Conservation (phyloP, 1,140 invertebrate species). For the Atta texana region DNA sequence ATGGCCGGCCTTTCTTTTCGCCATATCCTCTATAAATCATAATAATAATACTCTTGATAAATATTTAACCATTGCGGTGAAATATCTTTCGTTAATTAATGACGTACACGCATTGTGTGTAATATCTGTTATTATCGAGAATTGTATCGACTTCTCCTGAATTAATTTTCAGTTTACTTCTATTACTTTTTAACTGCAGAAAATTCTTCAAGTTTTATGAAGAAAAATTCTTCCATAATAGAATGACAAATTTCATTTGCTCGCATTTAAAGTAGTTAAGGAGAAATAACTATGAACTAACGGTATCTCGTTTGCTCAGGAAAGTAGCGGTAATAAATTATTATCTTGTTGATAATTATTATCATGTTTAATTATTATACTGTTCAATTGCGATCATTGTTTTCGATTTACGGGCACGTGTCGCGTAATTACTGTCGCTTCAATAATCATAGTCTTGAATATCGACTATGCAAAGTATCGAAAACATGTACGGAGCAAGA, state of each 20-base stretch:
- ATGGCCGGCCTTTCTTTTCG: slow-evolving; percentile 1
- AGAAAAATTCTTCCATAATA: neutral
- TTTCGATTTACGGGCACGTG: neutral
- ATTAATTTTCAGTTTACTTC: neutral
- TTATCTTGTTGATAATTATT: neutral
- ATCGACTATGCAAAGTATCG: neutral
- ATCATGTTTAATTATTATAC: neutral
- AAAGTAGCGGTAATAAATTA: neutral
- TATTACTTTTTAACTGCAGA: neutral
- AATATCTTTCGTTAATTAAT: slow-evolving; percentile 22
- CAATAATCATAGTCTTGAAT: neutral
- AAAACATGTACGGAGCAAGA: neutral
- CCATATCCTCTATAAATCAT: neutral
- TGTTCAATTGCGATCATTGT: neutral
- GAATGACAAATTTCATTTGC: neutral
- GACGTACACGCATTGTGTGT: neutral
- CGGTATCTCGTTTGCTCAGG: neutral
- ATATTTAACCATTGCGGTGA: slow-evolving; percentile 1
- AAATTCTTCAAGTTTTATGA: neutral
- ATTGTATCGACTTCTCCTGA: neutral
- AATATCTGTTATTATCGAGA: neutral
- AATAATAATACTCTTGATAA: neutral
- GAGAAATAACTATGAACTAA: neutral
- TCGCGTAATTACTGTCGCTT: neutral
- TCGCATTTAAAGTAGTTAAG: slow-evolving; percentile 19